Percentiles rank a stretch among this genome's conserved stretches.
Conservation (phyloP, 2,888 invertebrate species). For the Bruchidius siliquastri region DNA sequence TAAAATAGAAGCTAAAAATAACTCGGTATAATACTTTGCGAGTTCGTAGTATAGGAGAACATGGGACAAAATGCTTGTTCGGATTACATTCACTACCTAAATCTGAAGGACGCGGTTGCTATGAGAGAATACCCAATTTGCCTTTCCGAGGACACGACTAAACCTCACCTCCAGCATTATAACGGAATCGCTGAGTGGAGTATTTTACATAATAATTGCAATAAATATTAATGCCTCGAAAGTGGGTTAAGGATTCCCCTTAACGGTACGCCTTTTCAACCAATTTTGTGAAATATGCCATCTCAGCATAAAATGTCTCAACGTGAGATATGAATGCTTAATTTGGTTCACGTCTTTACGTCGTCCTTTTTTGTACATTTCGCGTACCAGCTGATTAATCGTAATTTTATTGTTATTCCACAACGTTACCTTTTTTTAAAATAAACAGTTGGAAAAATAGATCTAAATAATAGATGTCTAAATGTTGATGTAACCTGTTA, state of each 20-base stretch:
- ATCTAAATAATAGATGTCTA: too few species aligned
- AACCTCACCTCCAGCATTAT: not conserved
- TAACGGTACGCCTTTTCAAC: not conserved
- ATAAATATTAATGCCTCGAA: not conserved
- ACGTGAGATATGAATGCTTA: not conserved
- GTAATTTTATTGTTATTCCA: too few species aligned
- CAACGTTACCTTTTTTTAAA: too few species aligned
- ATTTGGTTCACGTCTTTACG: not conserved
- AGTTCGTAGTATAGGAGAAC: too few species aligned
- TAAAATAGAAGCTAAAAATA: too few species aligned
- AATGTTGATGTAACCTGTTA: too few species aligned
- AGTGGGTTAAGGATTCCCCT: constrained; percentile 4
- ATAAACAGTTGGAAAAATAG: too few species aligned
- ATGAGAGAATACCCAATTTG: not conserved
- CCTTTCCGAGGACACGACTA: not conserved
- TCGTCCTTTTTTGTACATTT: not conserved
- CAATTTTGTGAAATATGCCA: not conserved
- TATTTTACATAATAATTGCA: not conserved
- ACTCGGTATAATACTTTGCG: too few species aligned
- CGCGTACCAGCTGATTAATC: too few species aligned
- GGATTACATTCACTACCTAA: too few species aligned
- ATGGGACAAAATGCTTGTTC: too few species aligned
- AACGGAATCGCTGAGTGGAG: not conserved
- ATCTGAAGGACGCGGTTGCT: too few species aligned
- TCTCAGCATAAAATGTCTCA: not conserved